Percentiles rank a stretch among this genome's conserved stretches.
Evolutionary conservation across 2,113 vertebrate species (phyloP).

Genomic region (Sapajus apella): DNA sequence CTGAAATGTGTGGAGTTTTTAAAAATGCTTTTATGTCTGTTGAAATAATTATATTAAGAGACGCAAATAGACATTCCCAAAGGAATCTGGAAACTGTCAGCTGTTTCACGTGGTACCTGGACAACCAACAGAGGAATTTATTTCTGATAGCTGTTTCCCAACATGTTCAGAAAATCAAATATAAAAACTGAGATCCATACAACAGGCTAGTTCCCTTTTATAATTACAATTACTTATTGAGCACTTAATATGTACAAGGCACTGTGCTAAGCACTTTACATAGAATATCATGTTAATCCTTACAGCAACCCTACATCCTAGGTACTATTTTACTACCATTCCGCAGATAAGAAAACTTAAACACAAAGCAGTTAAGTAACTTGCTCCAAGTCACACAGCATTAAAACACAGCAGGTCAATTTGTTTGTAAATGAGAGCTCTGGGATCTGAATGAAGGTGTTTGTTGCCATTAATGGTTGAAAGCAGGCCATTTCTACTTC

Average conservation of each 20-base stretch:
- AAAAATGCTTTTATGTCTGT: background rate
- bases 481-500: constrained; percentile 23
- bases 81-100: constrained; percentile 15
- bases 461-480: background rate
- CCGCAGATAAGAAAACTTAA: background rate
- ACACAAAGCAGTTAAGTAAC: constrained; percentile 6
- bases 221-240: background rate
- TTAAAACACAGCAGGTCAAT: background rate
- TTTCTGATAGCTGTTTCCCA: constrained; percentile 26
- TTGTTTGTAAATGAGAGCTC: constrained; percentile 3
- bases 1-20: constrained; percentile 1
- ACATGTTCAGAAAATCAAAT: constrained; percentile 29
- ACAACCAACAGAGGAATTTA: constrained; percentile 19
- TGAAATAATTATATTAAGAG: constrained; percentile 47
- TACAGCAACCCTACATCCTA: background rate
- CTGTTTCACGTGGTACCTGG: constrained; percentile 10
- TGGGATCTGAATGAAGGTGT: background rate
- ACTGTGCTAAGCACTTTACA: background rate
- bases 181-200: background rate
- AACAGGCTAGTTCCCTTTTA: background rate
- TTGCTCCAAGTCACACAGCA: constrained; percentile 24
- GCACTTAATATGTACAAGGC: background rate
- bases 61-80: background rate
- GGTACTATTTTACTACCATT: constrained; percentile 9
- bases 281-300: constrained; percentile 23